Evolutionary conservation across 2,888 invertebrate species (phyloP), one percentile per base, ranked within the genome.

Genomic region (Drosophila colorata): DNA sequence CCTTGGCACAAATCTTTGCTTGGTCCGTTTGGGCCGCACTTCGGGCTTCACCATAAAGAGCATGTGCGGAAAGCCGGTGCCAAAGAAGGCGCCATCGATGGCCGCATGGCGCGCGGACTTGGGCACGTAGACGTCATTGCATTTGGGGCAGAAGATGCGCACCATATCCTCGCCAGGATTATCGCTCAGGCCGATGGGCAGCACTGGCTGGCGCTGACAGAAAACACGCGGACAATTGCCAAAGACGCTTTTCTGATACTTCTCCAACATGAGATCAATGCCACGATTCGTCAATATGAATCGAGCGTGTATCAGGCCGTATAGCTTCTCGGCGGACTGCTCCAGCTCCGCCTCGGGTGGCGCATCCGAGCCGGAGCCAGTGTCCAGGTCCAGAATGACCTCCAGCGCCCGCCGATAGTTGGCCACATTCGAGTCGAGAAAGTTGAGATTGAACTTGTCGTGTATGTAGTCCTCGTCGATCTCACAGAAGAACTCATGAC

Each of bases 381-480:
- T 56, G 35, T 99, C 99, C 88, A 99, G 94, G 93, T 99, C 99
- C 84, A 99, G 94, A 88, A 99, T 99, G 98, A 99, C 98, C 92
- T 99, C 99, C 90, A 99, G 93, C 11, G 99, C 99, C 93, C 98
- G 98, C 92, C 99, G 95, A 93, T 99, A 99, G 93, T 99, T 99
- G 80, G 98, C 99, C 80, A 99, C 99, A 93, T 99, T 98, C 93
- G 99, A 98, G 93, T 98, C 99, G 76, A 99, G 94, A 64, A 99
- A 99, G 57, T 99, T 99, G 92, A 99, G 94, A 93, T 99, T 99
- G 93, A 99, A 99, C 93, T 99, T 99, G 93, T 99, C 99, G 93
- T 99, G 99, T 92, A 99, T 99, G 91, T 99, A 99, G 93, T 99
- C 99, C 92, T 99, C 99, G 92, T 99, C 99, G 73, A 99, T 98